Conservation (phyloP, 2,888 invertebrate genomes). For the Amblyteles armatorius region DNA sequence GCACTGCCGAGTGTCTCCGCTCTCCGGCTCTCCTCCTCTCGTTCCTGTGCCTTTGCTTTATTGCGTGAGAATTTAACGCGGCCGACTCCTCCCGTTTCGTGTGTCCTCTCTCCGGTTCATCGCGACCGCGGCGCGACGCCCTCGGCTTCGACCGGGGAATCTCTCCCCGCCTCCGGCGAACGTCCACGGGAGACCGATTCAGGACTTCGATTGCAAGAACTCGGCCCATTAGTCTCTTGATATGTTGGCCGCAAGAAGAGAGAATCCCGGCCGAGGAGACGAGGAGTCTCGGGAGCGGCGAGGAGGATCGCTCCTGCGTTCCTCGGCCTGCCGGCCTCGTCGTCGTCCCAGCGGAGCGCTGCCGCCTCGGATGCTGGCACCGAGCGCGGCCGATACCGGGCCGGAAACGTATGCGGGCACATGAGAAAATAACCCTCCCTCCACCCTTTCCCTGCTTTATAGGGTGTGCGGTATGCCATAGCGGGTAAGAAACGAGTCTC, state of each 20-base stretch:
- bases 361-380: background rate
- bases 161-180: background rate
- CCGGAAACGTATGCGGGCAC: background rate
- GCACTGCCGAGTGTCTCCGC: background rate
- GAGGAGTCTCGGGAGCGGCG: slow-evolving; percentile 1
- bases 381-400: background rate
- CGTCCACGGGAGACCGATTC: slow-evolving; percentile 15
- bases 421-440: background rate
- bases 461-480: slow-evolving; percentile 62
- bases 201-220: slow-evolving; percentile 51
- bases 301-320: slow-evolving; percentile 12
- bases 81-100: slow-evolving; percentile 44
- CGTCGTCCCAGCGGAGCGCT: background rate
- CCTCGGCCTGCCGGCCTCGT: background rate
- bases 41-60: slow-evolving; percentile 46
- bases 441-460: slow-evolving; percentile 44
- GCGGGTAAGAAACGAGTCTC: slow-evolving; percentile 49
- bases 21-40: background rate
- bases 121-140: slow-evolving; percentile 12
- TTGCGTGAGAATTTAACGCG: slow-evolving; percentile 64
- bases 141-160: slow-evolving; percentile 10
- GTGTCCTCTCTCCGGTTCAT: background rate
- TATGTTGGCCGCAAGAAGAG: slow-evolving; percentile 53
- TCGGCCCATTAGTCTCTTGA: slow-evolving; percentile 60
- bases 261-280: slow-evolving; percentile 24